Evolutionary conservation across 2,888 invertebrate genomes (phyloP), one percentile per base, ranked within the genome.

Genomic region (Heteromurus nitidus): DNA sequence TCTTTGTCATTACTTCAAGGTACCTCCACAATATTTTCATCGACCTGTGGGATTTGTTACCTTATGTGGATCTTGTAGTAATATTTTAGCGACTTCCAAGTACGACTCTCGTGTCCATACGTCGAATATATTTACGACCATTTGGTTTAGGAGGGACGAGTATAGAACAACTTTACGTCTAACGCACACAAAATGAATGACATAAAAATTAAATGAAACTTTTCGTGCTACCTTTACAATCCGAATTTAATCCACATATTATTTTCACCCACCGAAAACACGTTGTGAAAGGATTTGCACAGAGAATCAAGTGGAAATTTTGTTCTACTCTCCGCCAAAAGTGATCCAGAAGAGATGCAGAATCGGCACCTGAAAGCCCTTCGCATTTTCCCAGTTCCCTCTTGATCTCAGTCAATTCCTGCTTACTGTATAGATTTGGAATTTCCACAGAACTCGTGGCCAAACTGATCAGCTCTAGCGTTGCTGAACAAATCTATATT

Each of bases 271-370:
- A 67, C 67, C 67, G 26, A 26, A 67, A 67, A 3, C 9, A 24
- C 18, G 24, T 26, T 2, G n/a, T 1, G 9, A 16, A 16, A 1
- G 55, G 67, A 16, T 44, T 30, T 0, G 67, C 7, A 20, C 67
- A 80, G 3, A 72, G 24, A 20, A 72, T 18, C 0, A 80, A n/a
- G 24, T 80, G 80, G 28, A 80, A 72, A 58, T 80, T 80, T 3
- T 58, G 55, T 20, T 67, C 67, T 0, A 80, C 55, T 20, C 28
- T 42, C 18, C 67, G 58, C n/a, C 30, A 55, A 53, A 55, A 20
- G 26, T 26, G 44, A 5, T 70, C 65, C n/a, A 55, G 18, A 2
- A 72, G 3, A 1, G 67, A 50, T 2, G 42, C 22, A 44, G 7
- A 28, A 16, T 30, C 22, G 22, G 3, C 11, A 20, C 28, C 7